These are phyloP conservation scores for Scaptomyza parva DNA, from an alignment of 2,888 invertebrate species.

Conservation along the genomic window DNA sequence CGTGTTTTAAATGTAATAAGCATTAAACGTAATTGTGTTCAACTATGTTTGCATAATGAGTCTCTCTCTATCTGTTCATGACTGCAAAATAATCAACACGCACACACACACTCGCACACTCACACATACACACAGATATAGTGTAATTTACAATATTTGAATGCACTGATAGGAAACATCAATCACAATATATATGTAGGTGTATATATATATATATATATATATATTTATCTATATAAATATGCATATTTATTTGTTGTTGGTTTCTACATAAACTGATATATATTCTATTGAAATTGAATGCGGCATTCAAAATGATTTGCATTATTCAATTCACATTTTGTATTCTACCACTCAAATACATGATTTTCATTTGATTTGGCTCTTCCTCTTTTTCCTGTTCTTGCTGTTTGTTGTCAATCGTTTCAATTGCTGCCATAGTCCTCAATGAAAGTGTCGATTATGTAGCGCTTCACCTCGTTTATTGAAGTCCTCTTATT, in stretches of 20 bases:
- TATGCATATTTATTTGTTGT: too few species aligned
- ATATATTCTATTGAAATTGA: constrained; percentile 34
- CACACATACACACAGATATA: constrained; percentile 4
- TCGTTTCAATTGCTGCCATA: constrained; percentile 81
- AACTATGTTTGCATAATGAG: constrained; percentile 5
- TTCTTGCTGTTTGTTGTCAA: constrained; percentile 26
- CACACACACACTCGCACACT: constrained; percentile 1
- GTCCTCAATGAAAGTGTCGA: constrained; percentile 85
- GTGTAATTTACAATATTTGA: constrained; percentile 62
- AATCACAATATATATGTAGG: constrained; percentile 66
- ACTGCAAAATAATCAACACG: constrained; percentile 16
- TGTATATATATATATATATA: constrained; percentile 35
- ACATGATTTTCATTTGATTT: constrained; percentile 53
- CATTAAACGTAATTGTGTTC: constrained; percentile 19
- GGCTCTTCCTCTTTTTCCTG: constrained; percentile 20
- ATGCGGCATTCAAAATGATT: constrained; percentile 25
- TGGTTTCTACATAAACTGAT: constrained; percentile 27
- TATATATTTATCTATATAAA: constrained; percentile 1
- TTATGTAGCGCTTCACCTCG: constrained; percentile 85
- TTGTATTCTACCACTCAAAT: constrained; percentile 32
- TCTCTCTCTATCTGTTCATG: constrained; percentile 6
- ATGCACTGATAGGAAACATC: constrained; percentile 70
- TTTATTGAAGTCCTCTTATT: constrained; percentile 83
- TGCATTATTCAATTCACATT: constrained; percentile 32
- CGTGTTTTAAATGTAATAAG: constrained; percentile 44